Evolutionary conservation across 1,140 invertebrate genomes (phyloP), one percentile per base, ranked within the genome.

Genomic region (Spodoptera litura): DNA sequence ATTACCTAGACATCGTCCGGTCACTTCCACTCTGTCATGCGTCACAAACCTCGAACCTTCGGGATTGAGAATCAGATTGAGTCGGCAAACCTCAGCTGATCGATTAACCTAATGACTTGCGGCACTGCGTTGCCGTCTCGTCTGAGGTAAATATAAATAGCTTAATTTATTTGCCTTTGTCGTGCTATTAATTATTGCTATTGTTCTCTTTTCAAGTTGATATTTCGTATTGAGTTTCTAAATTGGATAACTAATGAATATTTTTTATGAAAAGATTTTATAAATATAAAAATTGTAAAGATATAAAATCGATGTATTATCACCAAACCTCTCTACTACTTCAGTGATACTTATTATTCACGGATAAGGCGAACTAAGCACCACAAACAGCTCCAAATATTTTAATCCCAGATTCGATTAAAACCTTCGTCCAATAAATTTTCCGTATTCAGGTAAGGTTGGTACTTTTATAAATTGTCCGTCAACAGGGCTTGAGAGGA

Each of bases 1-100:
- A 84, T 84, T 80, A 80, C 78, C 66, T 80, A 80, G 66, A 56
- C 76, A 38, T 31, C 55, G 77, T 61, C 79, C 73, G 78, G 77
- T 79, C 78, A 78, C 66, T 72, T 62, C 38, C 78, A 74, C 38
- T 70, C 62, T 13, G 79, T 72, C 74, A 76, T 51, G 79, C 68
- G 68, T 77, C 79, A 77, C 62, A n/a, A 75, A 44, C 27, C 13
- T 10, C 44, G 31, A 55, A 62, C 61, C 74, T 64, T 70, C 62
- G 72, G 78, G 59, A 61, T 35, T 44, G 15, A 31, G 20, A 64
- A 77, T 77, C 44, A 68, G 61, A 79, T 79, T 79, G 78, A 74
- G 64, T 61, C 62, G 52, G 55, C 49, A 75, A 75, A 70, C 64
- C 72, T 70, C 61, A 44, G 27, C 59, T 59, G 78, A 79, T 79